A percentile compares a stretch with the other conserved stretches of the same genome.
phyloP scores from a whole-genome alignment of 2,113 vertebrate species.

The Gavia stellata region DNA sequence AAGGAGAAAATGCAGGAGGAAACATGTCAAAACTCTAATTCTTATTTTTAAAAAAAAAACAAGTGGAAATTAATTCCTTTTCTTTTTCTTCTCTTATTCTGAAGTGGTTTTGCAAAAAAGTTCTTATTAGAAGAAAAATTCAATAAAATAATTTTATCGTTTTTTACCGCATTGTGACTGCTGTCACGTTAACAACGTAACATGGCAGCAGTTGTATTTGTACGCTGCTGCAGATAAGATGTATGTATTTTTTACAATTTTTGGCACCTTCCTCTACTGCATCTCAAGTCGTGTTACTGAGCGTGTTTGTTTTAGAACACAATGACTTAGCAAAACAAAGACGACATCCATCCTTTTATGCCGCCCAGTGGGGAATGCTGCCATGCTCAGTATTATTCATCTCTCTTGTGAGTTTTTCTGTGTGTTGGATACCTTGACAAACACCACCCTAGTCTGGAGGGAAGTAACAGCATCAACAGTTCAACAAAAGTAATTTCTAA shows the following conservation, averaged over 20 bases:
- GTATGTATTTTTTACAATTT: not conserved
- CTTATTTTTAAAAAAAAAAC: not conserved
- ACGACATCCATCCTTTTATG: not conserved
- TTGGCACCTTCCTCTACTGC: not conserved
- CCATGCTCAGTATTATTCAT: not conserved
- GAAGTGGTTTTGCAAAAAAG: not conserved
- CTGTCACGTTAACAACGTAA: not conserved
- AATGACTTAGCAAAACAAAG: not conserved
- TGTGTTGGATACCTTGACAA: not conserved
- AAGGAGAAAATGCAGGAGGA: not conserved
- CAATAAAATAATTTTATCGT: not conserved
- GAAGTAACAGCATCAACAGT: not conserved
- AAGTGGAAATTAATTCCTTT: not conserved
- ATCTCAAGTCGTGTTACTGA: not conserved
- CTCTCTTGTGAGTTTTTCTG: not conserved
- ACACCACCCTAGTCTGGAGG: not conserved
- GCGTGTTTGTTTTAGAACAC: not conserved
- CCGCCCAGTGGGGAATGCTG: not conserved
- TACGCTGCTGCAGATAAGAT: not conserved
- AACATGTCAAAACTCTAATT: not conserved
- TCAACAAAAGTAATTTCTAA: not conserved
- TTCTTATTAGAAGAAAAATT: not conserved
- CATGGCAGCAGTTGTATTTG: not conserved
- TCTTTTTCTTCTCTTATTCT: not conserved
- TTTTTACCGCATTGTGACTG: not conserved